These are phyloP conservation scores for Zosterops borbonicus DNA, from an alignment of 2,113 vertebrate genomes.

Conservation along the genomic window DNA sequence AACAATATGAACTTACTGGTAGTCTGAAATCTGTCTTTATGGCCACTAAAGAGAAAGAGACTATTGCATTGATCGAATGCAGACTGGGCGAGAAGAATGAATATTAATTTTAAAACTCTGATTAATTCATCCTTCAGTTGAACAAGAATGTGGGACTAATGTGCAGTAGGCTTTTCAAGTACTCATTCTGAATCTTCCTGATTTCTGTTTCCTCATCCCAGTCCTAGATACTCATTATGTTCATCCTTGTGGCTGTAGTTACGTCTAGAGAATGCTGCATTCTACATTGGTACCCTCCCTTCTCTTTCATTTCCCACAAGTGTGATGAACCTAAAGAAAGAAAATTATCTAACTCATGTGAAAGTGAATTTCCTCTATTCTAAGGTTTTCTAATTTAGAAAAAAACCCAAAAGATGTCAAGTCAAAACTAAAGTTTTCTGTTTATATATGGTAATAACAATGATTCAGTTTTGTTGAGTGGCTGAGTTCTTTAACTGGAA, in stretches of 20 bases:
- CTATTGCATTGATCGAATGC: accelerated
- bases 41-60: background rate
- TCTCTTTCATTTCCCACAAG: background rate
- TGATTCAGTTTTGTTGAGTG: background rate
- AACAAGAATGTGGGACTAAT: background rate
- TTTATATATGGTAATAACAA: background rate
- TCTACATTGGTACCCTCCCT: background rate
- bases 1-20: background rate
- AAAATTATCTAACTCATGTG: background rate
- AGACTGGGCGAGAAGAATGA: background rate
- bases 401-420: background rate
- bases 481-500: background rate
- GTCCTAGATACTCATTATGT: accelerated
- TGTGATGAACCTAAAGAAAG: background rate
- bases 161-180: background rate
- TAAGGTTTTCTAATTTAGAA: background rate
- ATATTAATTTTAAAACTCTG: background rate
- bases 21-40: background rate
- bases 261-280: background rate
- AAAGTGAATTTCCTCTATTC: background rate
- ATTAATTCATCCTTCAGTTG: background rate
- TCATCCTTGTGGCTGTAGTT: background rate
- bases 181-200: background rate
- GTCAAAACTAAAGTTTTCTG: background rate
- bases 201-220: background rate